Evolutionary conservation across 2,113 vertebrate genomes (phyloP).

Genomic region (Ctenomys sociabilis): DNA sequence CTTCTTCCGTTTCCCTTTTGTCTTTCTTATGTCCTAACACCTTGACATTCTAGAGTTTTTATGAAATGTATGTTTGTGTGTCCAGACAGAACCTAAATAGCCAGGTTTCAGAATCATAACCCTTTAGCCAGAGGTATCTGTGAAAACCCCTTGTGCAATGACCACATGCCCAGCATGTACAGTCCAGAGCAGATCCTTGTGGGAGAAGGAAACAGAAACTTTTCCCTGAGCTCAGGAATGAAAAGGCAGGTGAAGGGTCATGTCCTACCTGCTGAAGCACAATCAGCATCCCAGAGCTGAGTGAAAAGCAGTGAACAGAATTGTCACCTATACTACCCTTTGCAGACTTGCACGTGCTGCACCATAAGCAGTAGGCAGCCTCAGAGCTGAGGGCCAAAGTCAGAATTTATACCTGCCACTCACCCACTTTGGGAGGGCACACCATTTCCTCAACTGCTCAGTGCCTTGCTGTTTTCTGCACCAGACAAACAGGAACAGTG

Average conservation of each 20-base stretch:
- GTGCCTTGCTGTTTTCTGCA: not conserved
- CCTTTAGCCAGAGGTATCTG: accelerated
- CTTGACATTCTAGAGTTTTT: not conserved
- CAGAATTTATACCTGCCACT: not conserved
- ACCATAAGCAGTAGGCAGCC: accelerated
- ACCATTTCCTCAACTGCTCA: not conserved
- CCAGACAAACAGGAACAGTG: accelerated
- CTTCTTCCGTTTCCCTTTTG: not conserved
- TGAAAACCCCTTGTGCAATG: accelerated
- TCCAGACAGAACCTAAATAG: not conserved
- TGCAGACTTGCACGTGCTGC: accelerated
- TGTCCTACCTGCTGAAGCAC: not conserved
- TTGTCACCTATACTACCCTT: not conserved
- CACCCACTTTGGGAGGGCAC: accelerated
- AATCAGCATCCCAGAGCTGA: too few species aligned
- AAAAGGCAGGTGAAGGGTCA: not conserved
- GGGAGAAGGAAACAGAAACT: not conserved
- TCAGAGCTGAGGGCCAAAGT: not conserved
- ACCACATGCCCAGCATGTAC: accelerated
- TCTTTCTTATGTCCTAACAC: not conserved
- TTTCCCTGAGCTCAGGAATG: not conserved
- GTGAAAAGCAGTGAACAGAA: not conserved
- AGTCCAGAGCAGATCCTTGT: not conserved
- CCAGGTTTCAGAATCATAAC: not conserved
- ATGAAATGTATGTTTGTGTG: not conserved